A percentile compares a stretch with the other conserved stretches of the same genome.
phyloP scores from a whole-genome alignment of 1,140 invertebrate genomes.

The Cepaea nemoralis region DNA sequence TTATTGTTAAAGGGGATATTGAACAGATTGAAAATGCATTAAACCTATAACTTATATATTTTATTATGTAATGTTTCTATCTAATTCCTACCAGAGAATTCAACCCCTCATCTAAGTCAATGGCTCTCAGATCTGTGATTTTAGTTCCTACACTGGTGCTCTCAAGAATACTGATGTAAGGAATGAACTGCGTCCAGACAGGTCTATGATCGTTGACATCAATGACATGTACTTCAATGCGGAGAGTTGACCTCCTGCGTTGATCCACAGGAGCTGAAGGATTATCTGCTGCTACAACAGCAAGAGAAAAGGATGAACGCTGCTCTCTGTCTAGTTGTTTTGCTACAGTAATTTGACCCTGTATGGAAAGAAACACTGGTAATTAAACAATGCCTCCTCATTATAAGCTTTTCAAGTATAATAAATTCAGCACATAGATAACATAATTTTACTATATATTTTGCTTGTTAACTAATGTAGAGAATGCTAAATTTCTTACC shows the following conservation, averaged over 20 bases:
- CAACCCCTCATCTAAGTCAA: slow-evolving; percentile 9
- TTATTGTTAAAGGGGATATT: too few relatives aligned
- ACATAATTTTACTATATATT: too few relatives aligned
- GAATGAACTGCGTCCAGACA: slow-evolving; percentile 5
- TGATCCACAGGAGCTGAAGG: background rate
- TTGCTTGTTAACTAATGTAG: too few relatives aligned
- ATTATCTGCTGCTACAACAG: slow-evolving; percentile 12
- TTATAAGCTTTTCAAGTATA: too few relatives aligned
- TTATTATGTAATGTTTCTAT: too few relatives aligned
- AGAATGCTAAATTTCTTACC: too few relatives aligned
- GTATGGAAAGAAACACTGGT: too few relatives aligned
- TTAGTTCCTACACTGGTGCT: background rate
- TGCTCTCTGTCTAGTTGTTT: background rate
- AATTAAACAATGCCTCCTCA: too few relatives aligned
- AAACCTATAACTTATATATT: too few relatives aligned
- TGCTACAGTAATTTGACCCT: background rate
- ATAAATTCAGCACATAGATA: too few relatives aligned
- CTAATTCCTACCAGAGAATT: slow-evolving; percentile 1
- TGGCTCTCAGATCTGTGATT: background rate
- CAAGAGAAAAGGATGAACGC: background rate
- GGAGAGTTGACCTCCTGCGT: background rate
- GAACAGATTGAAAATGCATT: too few relatives aligned
- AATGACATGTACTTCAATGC: background rate
- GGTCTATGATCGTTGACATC: slow-evolving; percentile 29
- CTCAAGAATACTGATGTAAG: slow-evolving; percentile 12